Evolutionary conservation across 2,113 vertebrate genomes (phyloP).

Genomic region (Blennius ocellaris): DNA sequence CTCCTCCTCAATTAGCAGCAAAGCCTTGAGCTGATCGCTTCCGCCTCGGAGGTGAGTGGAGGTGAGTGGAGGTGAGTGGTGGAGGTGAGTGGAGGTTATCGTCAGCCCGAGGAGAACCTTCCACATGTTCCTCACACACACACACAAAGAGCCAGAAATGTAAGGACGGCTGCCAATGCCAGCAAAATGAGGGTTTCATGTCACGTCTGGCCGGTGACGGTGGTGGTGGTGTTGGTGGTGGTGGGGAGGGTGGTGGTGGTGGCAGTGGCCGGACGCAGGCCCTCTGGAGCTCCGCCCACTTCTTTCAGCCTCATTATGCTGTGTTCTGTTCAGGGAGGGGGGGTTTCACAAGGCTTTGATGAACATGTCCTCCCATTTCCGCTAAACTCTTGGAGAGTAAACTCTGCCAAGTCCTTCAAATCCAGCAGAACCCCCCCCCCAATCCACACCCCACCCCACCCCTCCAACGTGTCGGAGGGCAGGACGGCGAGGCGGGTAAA

Average conservation of each 20-base stretch:
- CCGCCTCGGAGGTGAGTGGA: conserved; percentile 63
- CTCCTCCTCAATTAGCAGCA: conserved; percentile 77
- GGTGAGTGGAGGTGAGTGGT: conserved; percentile 51
- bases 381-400: conserved; percentile 20
- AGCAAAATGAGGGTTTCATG: conserved; percentile 48
- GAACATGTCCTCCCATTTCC: conserved; percentile 73
- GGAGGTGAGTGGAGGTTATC: conserved; percentile 48
- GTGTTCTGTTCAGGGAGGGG: too few relatives aligned
- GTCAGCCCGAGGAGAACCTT: too few relatives aligned
- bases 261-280: background rate
- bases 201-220: conserved; percentile 34
- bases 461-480: conserved; percentile 21
- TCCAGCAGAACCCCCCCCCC: too few relatives aligned
- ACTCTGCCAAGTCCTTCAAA: conserved; percentile 53
- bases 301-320: conserved; percentile 62
- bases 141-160: too few relatives aligned
- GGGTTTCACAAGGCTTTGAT: conserved; percentile 57
- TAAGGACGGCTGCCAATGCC: too few relatives aligned
- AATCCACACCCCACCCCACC: too few relatives aligned
- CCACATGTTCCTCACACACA: too few relatives aligned
- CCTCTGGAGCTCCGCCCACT: conserved; percentile 55
- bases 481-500: background rate
- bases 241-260: too few relatives aligned
- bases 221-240: too few relatives aligned
- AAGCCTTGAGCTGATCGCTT: conserved; percentile 76